phyloP scores from a whole-genome alignment of 2,113 vertebrate species.

The Saccopteryx leptura region DNA sequence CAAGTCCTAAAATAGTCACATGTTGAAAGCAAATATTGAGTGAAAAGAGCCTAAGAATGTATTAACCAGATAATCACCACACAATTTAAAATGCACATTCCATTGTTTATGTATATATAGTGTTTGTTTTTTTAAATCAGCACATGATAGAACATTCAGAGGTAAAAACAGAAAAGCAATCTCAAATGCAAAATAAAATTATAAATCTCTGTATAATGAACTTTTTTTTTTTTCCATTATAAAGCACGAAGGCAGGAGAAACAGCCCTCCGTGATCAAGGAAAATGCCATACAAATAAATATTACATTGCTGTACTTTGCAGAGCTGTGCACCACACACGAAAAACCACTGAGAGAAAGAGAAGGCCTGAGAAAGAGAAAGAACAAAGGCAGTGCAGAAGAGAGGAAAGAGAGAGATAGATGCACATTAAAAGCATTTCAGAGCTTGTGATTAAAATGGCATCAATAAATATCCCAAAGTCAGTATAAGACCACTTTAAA shows the following conservation, averaged over 20 bases:
- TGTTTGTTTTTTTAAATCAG: background rate
- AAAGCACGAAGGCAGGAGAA: background rate
- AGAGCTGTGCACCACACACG: background rate
- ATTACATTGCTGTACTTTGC: background rate
- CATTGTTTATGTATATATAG: slow-evolving; percentile 52
- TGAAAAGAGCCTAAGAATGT: slow-evolving; percentile 73
- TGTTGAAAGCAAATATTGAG: slow-evolving; percentile 70
- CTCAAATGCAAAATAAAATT: slow-evolving; percentile 53
- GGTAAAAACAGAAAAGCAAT: slow-evolving; percentile 41
- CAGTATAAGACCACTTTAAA: slow-evolving; percentile 48
- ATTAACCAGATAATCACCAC: slow-evolving; percentile 76
- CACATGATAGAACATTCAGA: slow-evolving; percentile 1
- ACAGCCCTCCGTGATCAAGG: background rate
- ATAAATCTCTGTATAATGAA: slow-evolving; percentile 6
- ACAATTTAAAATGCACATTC: slow-evolving; percentile 71
- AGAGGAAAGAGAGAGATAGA: background rate
- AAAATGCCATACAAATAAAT: background rate
- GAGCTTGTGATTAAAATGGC: background rate
- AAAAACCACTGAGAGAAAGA: rapidly evolving
- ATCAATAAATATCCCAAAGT: background rate
- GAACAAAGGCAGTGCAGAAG: background rate
- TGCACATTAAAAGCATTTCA: background rate
- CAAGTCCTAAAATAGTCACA: slow-evolving; percentile 55
- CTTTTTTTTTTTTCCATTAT: background rate
- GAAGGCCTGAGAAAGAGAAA: background rate